Evolutionary conservation across 2,113 vertebrate genomes (phyloP).

Genomic region (Istiophorus platypterus): DNA sequence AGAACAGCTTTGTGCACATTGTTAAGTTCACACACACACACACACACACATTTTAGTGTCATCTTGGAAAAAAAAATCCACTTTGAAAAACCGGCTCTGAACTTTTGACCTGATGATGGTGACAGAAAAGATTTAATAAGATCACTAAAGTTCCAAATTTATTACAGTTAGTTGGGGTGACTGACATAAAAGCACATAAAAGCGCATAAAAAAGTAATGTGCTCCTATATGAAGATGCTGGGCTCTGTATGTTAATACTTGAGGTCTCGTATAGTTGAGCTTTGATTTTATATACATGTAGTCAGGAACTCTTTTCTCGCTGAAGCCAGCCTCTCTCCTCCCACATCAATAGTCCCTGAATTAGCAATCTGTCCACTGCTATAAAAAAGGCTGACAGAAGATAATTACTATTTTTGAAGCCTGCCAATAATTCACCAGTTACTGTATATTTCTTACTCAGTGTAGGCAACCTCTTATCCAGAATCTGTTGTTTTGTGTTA

Average conservation of each 20-base stretch:
- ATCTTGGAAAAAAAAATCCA: too few relatives aligned
- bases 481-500: conserved; percentile 15
- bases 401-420: conserved; percentile 18
- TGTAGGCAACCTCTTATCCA: conserved; percentile 4
- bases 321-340: neutral
- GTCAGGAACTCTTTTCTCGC: neutral
- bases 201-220: neutral
- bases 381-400: neutral
- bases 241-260: neutral
- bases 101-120: too few relatives aligned
- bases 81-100: too few relatives aligned
- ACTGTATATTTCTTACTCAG: conserved; percentile 5
- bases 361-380: neutral
- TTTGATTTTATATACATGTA: neutral
- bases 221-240: neutral
- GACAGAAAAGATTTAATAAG: neutral
- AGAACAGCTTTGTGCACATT: neutral
- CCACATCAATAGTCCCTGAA: conserved; percentile 4
- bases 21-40: too few relatives aligned
- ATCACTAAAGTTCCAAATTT: neutral
- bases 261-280: neutral
- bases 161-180: neutral
- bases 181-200: neutral
- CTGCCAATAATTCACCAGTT: neutral
- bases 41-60: too few relatives aligned